phyloP scores from a whole-genome alignment of 2,113 vertebrate species.

The Campylorhamphus procurvoides region DNA sequence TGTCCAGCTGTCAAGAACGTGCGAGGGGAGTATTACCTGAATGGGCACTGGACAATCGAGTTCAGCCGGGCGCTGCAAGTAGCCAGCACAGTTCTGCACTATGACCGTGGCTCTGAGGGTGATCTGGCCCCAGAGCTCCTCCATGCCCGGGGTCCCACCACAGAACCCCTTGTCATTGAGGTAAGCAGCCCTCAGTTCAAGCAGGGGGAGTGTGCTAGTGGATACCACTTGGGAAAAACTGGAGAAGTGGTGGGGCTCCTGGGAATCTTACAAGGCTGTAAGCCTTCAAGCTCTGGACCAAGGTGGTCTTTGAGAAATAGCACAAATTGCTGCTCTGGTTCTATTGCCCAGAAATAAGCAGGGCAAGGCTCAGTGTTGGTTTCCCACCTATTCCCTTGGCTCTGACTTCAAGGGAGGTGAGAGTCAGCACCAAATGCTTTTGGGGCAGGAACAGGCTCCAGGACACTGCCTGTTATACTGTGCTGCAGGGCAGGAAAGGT shows the following conservation, averaged over 20 bases:
- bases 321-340: not conserved
- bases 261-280: not conserved
- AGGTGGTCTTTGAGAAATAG: not conserved
- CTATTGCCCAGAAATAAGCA: not conserved
- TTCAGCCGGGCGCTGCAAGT: conserved; percentile 79
- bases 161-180: conserved; percentile 92
- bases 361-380: not conserved
- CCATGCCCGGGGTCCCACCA: conserved; percentile 87
- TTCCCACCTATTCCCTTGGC: not conserved
- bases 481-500: not conserved
- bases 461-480: not conserved
- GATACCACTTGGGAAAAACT: not conserved
- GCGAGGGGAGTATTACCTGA: conserved; percentile 92
- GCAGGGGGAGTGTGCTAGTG: accelerated
- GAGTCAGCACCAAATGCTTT: not conserved
- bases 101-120: conserved; percentile 86
- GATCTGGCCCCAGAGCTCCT: conserved; percentile 86
- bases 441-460: not conserved
- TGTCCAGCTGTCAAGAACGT: conserved; percentile 88
- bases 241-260: accelerated
- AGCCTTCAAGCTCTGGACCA: not conserved
- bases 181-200: conserved; percentile 59
- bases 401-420: not conserved
- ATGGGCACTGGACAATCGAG: conserved; percentile 92
- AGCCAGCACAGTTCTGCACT: conserved; percentile 87